These are phyloP conservation scores for Lysandra coridon DNA, from an alignment of 2,888 invertebrate genomes.

Conservation along the genomic window DNA sequence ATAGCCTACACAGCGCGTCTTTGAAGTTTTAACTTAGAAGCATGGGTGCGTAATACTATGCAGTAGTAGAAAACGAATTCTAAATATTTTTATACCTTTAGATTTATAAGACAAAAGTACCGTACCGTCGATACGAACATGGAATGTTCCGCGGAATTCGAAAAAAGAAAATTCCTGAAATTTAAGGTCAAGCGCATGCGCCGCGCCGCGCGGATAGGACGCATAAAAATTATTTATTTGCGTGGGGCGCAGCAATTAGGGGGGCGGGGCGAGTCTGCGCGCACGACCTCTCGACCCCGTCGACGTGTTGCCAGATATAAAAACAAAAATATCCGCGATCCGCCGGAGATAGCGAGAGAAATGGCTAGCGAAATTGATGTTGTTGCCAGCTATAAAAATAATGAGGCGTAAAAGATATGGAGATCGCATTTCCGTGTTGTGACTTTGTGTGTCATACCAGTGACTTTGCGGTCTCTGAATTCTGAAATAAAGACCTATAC, in stretches of 20 bases:
- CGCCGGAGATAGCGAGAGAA: conserved; percentile 1
- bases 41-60: too few relatives aligned
- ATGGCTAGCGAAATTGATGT: conserved; percentile 6
- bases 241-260: conserved; percentile 79
- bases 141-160: conserved; percentile 11
- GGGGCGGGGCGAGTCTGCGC: conserved; percentile 74
- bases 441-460: background rate
- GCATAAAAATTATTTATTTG: conserved; percentile 80
- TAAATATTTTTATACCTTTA: background rate
- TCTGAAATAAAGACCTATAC: too few relatives aligned
- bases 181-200: conserved; percentile 67
- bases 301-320: conserved; percentile 41
- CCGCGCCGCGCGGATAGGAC: conserved; percentile 41
- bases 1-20: too few relatives aligned
- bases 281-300: conserved; percentile 64
- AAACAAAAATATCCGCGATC: conserved; percentile 17
- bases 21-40: too few relatives aligned
- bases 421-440: background rate
- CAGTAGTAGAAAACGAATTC: background rate
- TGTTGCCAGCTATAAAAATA: conserved; percentile 9
- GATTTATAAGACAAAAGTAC: background rate
- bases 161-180: conserved; percentile 15
- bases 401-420: background rate
- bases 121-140: background rate
- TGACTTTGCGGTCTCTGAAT: too few relatives aligned